Evolutionary conservation across 2,888 invertebrate genomes (phyloP).

Genomic region (Drosophila heteroneura): DNA sequence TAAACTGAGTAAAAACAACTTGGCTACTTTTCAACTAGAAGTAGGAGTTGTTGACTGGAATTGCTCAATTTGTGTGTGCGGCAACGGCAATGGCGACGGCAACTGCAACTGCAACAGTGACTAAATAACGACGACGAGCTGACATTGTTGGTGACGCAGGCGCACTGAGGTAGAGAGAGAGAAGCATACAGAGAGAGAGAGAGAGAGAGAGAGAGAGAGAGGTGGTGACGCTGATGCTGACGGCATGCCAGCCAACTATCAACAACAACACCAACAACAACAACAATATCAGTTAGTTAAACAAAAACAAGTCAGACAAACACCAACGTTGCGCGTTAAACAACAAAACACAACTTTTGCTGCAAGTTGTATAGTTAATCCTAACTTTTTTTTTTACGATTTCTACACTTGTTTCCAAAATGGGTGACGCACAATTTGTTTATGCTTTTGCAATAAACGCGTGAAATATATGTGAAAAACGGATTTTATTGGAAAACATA

Average conservation of each 20-base stretch:
- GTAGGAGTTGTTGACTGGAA: constrained; percentile 81
- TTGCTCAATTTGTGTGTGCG: constrained; percentile 80
- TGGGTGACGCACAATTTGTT: constrained; percentile 7
- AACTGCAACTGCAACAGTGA: constrained; percentile 13
- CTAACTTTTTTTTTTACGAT: constrained; percentile 36
- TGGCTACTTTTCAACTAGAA: constrained; percentile 77
- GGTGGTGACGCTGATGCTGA: constrained; percentile 47
- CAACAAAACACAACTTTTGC: constrained; percentile 40
- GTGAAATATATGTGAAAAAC: background rate
- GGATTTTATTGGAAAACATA: background rate
- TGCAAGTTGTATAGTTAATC: constrained; percentile 64
- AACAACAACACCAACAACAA: constrained; percentile 18
- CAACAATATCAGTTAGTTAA: constrained; percentile 14
- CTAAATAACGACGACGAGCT: constrained; percentile 53
- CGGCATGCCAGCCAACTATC: constrained; percentile 49
- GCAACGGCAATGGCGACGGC: constrained; percentile 13
- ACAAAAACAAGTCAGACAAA: constrained; percentile 53
- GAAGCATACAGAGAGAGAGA: background rate
- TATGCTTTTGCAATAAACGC: constrained; percentile 1
- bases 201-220: background rate
- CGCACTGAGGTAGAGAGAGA: background rate
- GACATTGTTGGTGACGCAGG: constrained; percentile 28
- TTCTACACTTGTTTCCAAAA: constrained; percentile 28
- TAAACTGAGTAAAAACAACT: constrained; percentile 60
- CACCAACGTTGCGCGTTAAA: constrained; percentile 56